These are phyloP conservation scores for Pediacus dermestoides DNA, from an alignment of 2,888 invertebrate genomes.

Conservation along the genomic window DNA sequence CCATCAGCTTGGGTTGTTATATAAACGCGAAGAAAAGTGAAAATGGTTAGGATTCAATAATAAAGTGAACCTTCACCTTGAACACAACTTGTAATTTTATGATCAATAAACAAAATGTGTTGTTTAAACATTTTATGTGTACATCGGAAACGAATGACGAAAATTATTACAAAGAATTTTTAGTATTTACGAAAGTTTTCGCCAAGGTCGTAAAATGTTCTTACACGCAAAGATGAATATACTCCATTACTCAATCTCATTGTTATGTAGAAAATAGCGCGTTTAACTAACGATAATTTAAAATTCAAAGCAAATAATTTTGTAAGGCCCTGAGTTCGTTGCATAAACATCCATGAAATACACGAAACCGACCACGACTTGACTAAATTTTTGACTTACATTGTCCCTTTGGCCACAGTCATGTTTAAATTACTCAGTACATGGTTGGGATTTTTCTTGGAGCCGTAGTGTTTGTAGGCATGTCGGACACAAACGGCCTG, in stretches of 20 bases:
- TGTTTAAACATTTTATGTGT: constrained; percentile 11
- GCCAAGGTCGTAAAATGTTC: neutral
- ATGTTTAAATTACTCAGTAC: constrained; percentile 87
- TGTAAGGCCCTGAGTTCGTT: no score
- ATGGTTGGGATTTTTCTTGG: constrained; percentile 80
- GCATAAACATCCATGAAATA: no score
- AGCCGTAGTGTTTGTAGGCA: constrained; percentile 87
- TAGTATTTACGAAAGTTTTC: constrained; percentile 1
- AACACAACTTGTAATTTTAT: neutral
- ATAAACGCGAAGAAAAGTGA: no score
- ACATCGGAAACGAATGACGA: constrained; percentile 12
- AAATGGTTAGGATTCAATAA: no score
- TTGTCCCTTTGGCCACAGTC: constrained; percentile 91
- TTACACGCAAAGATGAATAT: constrained; percentile 1
- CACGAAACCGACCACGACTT: no score
- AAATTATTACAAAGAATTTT: constrained; percentile 3
- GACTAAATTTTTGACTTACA: constrained; percentile 64
- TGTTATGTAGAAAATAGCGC: no score
- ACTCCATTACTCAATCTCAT: constrained; percentile 1
- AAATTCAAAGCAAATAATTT: neutral
- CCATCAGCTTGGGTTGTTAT: no score
- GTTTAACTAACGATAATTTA: neutral
- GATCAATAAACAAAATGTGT: constrained; percentile 3
- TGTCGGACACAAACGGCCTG: constrained; percentile 85
- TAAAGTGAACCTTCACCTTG: no score